Evolutionary conservation across 2,888 invertebrate genomes (phyloP), one percentile per base, ranked within the genome.

Genomic region (Sympetrum striolatum): DNA sequence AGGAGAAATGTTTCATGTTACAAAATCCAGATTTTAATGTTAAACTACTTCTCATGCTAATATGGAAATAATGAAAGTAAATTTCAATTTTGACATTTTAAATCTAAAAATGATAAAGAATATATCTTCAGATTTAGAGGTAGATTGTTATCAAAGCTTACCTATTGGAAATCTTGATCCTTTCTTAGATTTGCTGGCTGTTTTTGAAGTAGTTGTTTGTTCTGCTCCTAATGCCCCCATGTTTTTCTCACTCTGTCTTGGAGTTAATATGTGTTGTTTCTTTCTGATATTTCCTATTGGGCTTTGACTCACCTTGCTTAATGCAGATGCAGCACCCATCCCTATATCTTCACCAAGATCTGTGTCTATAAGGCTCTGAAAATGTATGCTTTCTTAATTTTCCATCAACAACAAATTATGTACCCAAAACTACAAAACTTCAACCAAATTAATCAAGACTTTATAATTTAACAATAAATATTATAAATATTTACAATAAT

Each of bases 241-340:
- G 90, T 97, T 96, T 25, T 96, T 95, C 93, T 98, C 98, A 79
- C 98, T 98, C 92, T 97, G 97, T n/a, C 97, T 94, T 80, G 98
- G 97, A 0, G 98, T 98, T 44, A 98, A 94, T 81, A 97, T 96
- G 92, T 96, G 96, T 92, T 96, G 96, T 90, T 97, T 96, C 90
- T 97, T 96, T 10, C 97, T 95, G 73, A 96, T 93, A 93, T 97
- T 97, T 3, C 97, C 96, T 90, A 97, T 93, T 0, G 97, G 97
- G 90, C 97, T 97, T 93, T 97, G 97, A 92, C 97, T 97, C 2
- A 96, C 95, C 92, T 97, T 96, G n/a, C 53, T 44, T 8, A 86
- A 86, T 18, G 86, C 86, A 37, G 86, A 86, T 58, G 86, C 86
- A 86, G 86, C 86, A 37, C 82, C 25, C n/a, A 86, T 60, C 31